Conservation (phyloP, 2,113 vertebrate species). For the Motacilla alba region DNA sequence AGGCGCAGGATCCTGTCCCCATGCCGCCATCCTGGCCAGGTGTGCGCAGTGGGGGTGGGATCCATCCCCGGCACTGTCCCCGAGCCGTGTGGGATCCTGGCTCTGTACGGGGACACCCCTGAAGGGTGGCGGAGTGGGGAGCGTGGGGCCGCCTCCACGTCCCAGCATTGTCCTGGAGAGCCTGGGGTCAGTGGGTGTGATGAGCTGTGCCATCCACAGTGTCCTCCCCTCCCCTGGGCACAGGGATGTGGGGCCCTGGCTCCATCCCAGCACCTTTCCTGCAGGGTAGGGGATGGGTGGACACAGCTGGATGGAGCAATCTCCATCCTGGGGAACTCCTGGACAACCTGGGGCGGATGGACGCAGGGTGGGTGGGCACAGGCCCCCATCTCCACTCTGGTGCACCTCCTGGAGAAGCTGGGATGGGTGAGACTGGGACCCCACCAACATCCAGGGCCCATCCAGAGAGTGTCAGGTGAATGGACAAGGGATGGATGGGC, state of each 20-base stretch:
- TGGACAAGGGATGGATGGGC: background rate
- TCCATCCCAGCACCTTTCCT: background rate
- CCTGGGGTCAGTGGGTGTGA: background rate
- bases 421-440: background rate
- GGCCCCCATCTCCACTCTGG: background rate
- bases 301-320: background rate
- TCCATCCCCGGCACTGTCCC: background rate
- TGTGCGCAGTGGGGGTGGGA: background rate
- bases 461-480: background rate
- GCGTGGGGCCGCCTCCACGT: background rate
- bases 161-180: background rate
- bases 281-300: background rate
- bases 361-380: background rate
- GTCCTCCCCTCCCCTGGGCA: background rate
- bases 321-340: background rate
- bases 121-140: no score
- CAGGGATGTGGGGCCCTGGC: rapidly evolving
- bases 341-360: background rate
- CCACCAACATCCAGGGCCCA: background rate
- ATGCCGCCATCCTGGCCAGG: background rate
- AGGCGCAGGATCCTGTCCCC: background rate
- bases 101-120: no score
- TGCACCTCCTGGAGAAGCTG: background rate
- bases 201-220: background rate
- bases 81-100: background rate